Percentiles rank a stretch among this genome's conserved stretches.
Conservation (phyloP, 2,888 invertebrate genomes). For the Caenorhabditis sp. region DNA sequence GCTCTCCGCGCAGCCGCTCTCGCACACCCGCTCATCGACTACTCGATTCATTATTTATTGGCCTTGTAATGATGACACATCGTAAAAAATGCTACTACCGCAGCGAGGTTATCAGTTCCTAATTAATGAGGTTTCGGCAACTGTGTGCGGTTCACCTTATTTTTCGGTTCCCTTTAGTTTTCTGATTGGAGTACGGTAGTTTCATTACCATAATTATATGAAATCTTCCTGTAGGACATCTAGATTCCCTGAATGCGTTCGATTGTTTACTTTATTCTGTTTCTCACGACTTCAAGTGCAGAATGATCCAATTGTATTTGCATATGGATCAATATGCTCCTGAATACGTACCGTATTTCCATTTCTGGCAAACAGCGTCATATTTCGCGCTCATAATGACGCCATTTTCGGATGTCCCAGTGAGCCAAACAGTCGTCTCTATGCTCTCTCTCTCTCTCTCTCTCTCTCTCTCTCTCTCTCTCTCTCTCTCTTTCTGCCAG, state of each 20-base stretch:
- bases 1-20: constrained; percentile 10
- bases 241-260: too few species aligned
- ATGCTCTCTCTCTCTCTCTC: too few species aligned
- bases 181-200: too few species aligned
- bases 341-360: neutral
- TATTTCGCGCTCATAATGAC: constrained; percentile 19
- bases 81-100: constrained; percentile 27
- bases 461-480: too few species aligned
- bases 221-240: too few species aligned
- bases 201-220: too few species aligned
- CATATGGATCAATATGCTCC: neutral
- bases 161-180: neutral
- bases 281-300: neutral
- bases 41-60: constrained; percentile 53
- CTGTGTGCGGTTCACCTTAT: neutral
- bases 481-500: too few species aligned
- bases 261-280: too few species aligned
- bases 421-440: neutral
- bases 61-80: constrained; percentile 52
- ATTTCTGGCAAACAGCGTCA: neutral
- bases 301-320: neutral
- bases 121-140: neutral
- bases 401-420: neutral
- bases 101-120: neutral
- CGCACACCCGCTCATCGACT: neutral